Evolutionary conservation across 2,113 vertebrate species (phyloP).

Genomic region (Camelus dromedarius): DNA sequence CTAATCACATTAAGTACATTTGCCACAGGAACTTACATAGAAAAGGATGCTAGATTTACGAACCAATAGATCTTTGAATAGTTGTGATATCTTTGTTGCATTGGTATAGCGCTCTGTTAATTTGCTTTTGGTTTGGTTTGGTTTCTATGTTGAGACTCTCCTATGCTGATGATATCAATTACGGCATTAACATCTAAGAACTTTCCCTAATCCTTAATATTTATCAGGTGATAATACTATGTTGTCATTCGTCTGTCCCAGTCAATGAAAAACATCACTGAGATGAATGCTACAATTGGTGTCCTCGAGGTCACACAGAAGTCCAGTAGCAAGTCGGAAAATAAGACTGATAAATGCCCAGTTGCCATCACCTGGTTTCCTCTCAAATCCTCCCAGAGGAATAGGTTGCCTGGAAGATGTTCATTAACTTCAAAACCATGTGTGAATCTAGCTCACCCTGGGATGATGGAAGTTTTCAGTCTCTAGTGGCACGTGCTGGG

Average conservation of each 20-base stretch:
- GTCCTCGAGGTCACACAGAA: not conserved
- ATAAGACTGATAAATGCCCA: not conserved
- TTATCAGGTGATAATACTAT: not conserved
- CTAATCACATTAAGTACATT: constrained; percentile 8
- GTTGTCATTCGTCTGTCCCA: not conserved
- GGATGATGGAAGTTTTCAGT: not conserved
- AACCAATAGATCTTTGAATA: not conserved
- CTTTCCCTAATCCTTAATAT: not conserved
- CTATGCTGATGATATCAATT: not conserved
- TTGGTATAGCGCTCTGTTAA: not conserved
- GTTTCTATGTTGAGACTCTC: not conserved
- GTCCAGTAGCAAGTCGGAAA: not conserved
- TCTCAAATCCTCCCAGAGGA: not conserved
- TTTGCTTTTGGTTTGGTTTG: not conserved
- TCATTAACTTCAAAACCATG: constrained; percentile 54
- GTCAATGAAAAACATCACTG: not conserved
- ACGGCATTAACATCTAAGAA: not conserved
- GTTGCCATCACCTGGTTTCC: not conserved
- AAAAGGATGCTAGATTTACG: not conserved
- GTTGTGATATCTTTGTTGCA: not conserved
- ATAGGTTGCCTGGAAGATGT: not conserved
- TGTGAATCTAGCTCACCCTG: not conserved
- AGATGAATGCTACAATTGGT: not conserved
- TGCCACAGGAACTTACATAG: not conserved
- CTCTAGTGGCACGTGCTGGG: fast-evolving